Evolutionary conservation across 2,113 vertebrate species (phyloP).

Genomic region (Archilochus colubris): DNA sequence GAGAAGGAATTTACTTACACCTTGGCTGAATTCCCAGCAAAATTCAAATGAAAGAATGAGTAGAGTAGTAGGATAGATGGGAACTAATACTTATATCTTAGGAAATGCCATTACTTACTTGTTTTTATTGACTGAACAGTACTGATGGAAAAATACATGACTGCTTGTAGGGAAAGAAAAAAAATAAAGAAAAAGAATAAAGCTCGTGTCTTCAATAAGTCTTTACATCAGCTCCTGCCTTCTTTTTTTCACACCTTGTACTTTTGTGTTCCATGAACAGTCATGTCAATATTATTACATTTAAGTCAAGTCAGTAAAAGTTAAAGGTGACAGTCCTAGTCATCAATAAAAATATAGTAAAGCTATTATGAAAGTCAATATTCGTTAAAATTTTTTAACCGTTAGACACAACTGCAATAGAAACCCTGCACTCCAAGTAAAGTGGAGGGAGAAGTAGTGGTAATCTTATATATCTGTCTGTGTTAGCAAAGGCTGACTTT

Average conservation of each 20-base stretch:
- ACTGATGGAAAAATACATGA: neutral
- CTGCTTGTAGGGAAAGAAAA: neutral
- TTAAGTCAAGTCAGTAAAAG: neutral
- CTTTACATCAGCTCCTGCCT: neutral
- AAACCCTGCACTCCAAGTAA: neutral
- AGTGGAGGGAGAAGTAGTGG: neutral
- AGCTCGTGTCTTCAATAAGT: neutral
- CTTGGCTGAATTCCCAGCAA: neutral
- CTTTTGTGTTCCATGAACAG: neutral
- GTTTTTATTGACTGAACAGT: neutral
- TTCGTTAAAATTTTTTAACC: neutral
- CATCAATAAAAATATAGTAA: neutral
- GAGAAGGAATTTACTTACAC: neutral
- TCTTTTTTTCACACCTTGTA: neutral
- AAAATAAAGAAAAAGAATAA: neutral
- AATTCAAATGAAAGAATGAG: neutral
- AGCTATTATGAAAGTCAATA: neutral
- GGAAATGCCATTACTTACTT: neutral
- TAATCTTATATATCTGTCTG: neutral
- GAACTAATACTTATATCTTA: neutral
- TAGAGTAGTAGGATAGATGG: neutral
- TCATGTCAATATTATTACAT: neutral
- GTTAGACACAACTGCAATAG: neutral
- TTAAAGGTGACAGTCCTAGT: neutral
- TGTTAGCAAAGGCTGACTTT: neutral